Evolutionary conservation across 2,888 invertebrate species (phyloP).

Genomic region (Phaonia tiefii): DNA sequence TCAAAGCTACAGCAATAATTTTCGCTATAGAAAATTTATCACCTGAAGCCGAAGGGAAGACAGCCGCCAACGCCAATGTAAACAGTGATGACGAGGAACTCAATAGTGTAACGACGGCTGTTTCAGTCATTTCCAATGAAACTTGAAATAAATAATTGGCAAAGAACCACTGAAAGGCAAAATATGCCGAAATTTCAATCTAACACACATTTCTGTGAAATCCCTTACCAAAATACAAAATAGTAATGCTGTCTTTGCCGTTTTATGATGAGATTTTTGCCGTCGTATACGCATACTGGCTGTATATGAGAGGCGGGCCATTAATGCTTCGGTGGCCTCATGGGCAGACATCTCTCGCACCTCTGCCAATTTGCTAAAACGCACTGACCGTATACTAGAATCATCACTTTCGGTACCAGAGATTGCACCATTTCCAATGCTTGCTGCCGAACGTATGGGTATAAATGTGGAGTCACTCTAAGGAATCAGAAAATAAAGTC

Average conservation of each 20-base stretch:
- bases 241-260: slow-evolving; percentile 91
- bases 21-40: slow-evolving; percentile 94
- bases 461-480: slow-evolving; percentile 96
- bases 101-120: slow-evolving; percentile 93
- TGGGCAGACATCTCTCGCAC: slow-evolving; percentile 92
- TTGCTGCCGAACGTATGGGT: slow-evolving; percentile 88
- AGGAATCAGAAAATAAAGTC: background rate
- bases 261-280: slow-evolving; percentile 83
- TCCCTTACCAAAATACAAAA: slow-evolving; percentile 90
- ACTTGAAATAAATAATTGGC: slow-evolving; percentile 96
- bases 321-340: slow-evolving; percentile 94
- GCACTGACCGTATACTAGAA: slow-evolving; percentile 91
- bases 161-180: slow-evolving; percentile 90
- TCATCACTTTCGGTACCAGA: slow-evolving; percentile 93
- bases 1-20: slow-evolving; percentile 88
- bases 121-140: slow-evolving; percentile 90
- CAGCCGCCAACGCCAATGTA: slow-evolving; percentile 91
- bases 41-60: slow-evolving; percentile 90
- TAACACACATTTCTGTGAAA: background rate
- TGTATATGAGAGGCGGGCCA: slow-evolving; percentile 96
- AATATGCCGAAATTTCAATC: background rate
- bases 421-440: slow-evolving; percentile 71
- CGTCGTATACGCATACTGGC: slow-evolving; percentile 91
- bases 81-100: slow-evolving; percentile 95
- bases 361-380: slow-evolving; percentile 95